A percentile compares a stretch with the other conserved stretches of the same genome.
phyloP scores from a whole-genome alignment of 1,140 invertebrate genomes.

The Calliphora vicina region DNA sequence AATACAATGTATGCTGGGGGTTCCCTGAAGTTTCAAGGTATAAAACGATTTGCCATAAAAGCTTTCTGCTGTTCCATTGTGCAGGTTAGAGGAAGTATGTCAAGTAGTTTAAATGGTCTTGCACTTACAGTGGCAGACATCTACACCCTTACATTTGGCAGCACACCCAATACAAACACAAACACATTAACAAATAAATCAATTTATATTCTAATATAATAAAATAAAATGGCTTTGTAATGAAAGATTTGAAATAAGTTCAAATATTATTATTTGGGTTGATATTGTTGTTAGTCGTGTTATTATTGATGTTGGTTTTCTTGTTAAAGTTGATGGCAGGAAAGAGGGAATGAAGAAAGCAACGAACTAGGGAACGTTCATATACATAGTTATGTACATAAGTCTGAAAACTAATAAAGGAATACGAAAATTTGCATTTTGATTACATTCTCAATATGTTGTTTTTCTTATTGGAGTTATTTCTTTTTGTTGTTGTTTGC shows the following conservation, averaged over 20 bases:
- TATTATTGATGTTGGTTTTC: neutral
- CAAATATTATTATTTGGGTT: neutral
- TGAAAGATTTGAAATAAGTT: neutral
- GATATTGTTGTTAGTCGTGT: neutral
- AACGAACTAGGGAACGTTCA: neutral
- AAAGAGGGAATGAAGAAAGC: neutral
- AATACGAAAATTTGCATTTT: neutral
- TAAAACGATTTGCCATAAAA: too few relatives aligned
- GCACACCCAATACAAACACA: neutral
- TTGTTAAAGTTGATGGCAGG: neutral
- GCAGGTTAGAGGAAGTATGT: neutral
- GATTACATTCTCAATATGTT: neutral
- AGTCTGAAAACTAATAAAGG: neutral
- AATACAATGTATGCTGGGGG: too few relatives aligned
- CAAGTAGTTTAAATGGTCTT: neutral
- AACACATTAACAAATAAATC: neutral
- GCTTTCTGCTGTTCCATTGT: neutral
- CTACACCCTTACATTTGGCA: neutral
- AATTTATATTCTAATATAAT: conserved; percentile 17
- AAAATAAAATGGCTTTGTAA: conserved; percentile 1
- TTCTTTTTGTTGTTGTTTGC: neutral
- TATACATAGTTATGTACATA: neutral
- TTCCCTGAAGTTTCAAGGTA: too few relatives aligned
- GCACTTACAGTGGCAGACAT: neutral
- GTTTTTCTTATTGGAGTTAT: neutral